phyloP scores from a whole-genome alignment of 2,888 invertebrate genomes.

The Notodonta ziczac region DNA sequence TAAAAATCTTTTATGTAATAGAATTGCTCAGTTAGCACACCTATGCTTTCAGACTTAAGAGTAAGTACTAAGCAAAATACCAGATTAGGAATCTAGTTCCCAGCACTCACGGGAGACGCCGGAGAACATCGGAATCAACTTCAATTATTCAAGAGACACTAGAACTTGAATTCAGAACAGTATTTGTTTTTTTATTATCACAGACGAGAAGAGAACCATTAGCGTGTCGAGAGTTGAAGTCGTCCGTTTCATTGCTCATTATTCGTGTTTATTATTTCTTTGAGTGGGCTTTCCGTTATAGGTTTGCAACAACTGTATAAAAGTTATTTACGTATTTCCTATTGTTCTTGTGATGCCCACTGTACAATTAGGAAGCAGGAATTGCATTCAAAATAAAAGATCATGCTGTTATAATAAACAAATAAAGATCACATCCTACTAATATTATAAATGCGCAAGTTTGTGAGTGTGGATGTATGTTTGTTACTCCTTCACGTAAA shows the following conservation, averaged over 20 bases:
- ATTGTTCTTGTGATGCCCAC: too few relatives aligned
- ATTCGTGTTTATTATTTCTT: conserved; percentile 40
- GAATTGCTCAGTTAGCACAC: too few relatives aligned
- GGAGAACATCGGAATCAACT: conserved; percentile 47
- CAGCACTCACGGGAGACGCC: conserved; percentile 12
- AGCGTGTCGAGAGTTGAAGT: conserved; percentile 39
- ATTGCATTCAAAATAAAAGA: too few relatives aligned
- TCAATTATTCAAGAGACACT: conserved; percentile 59
- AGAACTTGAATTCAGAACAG: conserved; percentile 54
- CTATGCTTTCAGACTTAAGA: neutral
- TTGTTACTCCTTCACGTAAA: too few relatives aligned
- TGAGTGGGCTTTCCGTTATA: conserved; percentile 23
- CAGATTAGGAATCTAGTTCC: neutral
- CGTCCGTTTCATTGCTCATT: conserved; percentile 46
- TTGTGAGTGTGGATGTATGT: too few relatives aligned
- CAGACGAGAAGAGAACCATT: conserved; percentile 44
- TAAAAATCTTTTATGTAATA: too few relatives aligned
- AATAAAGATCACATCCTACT: too few relatives aligned
- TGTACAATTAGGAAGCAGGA: too few relatives aligned
- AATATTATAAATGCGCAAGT: too few relatives aligned
- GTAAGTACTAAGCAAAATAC: neutral
- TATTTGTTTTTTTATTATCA: conserved; percentile 42
- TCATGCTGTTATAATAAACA: too few relatives aligned
- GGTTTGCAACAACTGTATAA: conserved; percentile 12
- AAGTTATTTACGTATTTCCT: neutral